Conservation (phyloP, 2,797 vertebrate genomes). For the Todus mexicanus region DNA sequence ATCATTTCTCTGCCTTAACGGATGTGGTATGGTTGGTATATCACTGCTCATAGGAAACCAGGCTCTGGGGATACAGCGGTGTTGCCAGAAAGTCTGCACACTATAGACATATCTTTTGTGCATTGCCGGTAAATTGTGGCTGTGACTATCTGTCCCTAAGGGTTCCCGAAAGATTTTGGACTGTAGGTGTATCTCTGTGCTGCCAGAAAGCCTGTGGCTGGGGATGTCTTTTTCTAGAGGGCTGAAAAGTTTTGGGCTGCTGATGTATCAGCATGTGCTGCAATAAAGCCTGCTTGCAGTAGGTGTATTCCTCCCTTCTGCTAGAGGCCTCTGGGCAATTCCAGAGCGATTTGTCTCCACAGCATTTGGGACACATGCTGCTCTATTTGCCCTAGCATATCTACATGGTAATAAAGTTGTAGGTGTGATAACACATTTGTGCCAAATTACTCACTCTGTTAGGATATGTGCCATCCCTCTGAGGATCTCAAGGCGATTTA, state of each 20-base stretch:
- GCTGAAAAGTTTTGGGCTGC: not conserved
- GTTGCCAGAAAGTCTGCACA: slow-evolving; percentile 57
- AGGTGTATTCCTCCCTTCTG: not conserved
- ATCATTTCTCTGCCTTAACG: slow-evolving; percentile 18
- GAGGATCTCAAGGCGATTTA: not conserved
- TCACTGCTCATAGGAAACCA: not conserved
- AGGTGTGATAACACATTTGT: not conserved
- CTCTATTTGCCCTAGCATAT: not conserved
- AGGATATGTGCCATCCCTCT: not conserved
- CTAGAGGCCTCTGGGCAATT: not conserved
- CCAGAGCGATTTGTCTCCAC: not conserved
- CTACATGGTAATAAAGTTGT: not conserved
- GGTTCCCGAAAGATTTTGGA: not conserved
- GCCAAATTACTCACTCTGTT: not conserved
- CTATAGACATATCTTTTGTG: not conserved
- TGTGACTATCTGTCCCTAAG: not conserved
- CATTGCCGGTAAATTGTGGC: not conserved
- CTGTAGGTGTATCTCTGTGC: not conserved
- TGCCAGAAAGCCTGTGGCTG: not conserved
- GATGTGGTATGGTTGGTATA: not conserved
- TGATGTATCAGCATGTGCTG: not conserved
- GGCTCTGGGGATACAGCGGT: slow-evolving; percentile 33
- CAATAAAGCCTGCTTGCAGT: not conserved
- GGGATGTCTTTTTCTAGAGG: not conserved
- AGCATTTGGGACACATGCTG: not conserved